Evolutionary conservation across 2,888 invertebrate genomes (phyloP).

Genomic region (Dicranocentrus wangi): DNA sequence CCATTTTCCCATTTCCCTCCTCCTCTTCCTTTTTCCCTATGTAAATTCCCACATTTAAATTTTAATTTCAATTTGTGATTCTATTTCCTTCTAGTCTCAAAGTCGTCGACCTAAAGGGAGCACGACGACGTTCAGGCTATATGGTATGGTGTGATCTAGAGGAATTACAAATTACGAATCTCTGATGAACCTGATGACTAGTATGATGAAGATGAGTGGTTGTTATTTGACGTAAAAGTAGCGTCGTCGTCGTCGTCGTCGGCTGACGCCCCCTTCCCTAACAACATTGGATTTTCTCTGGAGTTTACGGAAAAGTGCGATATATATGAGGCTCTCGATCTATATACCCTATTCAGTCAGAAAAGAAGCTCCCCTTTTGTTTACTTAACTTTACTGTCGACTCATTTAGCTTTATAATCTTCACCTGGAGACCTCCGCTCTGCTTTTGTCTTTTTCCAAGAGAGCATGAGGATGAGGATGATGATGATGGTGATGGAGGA

Average conservation of each 20-base stretch:
- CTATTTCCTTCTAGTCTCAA: conserved; percentile 19
- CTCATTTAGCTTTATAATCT: conserved; percentile 36
- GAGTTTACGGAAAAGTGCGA: too few relatives aligned
- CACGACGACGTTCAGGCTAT: too few relatives aligned
- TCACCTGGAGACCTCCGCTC: conserved; percentile 2
- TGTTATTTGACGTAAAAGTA: conserved; percentile 15
- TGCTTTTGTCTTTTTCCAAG: conserved; percentile 4
- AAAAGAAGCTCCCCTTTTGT: conserved; percentile 3
- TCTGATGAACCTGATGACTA: conserved; percentile 36
- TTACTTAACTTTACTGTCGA: conserved; percentile 14
- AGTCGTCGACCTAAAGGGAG: too few relatives aligned
- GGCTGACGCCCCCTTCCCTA: not conserved
- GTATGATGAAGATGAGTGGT: conserved; percentile 16
- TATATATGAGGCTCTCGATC: too few relatives aligned
- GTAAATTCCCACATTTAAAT: conserved; percentile 50
- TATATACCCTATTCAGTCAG: not conserved
- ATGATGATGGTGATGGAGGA: not conserved
- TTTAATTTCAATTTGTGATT: conserved; percentile 58
- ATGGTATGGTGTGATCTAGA: conserved; percentile 4
- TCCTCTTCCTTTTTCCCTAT: conserved; percentile 26
- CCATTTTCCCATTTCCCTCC: not conserved
- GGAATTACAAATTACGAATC: conserved; percentile 26
- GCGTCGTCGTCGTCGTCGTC: too few relatives aligned
- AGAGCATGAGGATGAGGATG: not conserved
- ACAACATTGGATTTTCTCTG: too few relatives aligned